Evolutionary conservation across 2,797 vertebrate species (phyloP), one percentile per base, ranked within the genome.

Genomic region (Percopsis omiscomaycus): DNA sequence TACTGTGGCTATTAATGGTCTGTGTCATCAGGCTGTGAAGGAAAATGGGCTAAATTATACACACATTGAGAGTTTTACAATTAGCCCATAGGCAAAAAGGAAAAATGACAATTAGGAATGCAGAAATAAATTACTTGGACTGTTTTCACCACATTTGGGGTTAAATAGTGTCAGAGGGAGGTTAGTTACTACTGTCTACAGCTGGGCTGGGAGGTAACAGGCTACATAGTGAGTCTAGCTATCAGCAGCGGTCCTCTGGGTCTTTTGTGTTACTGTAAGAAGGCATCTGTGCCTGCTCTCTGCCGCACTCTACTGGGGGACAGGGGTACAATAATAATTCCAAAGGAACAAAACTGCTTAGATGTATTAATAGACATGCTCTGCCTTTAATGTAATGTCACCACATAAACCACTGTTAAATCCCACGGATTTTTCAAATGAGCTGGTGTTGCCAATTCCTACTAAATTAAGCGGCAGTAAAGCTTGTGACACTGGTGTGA

Each of bases 281-380:
- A 55, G 56, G 3, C 11, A 28, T 42, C 5, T 15, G 3, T n/a
- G 57, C 56, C 37, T 49, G 46, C 61, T 60, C 52, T 74, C 81
- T 70, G 60, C 78, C 83, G 84, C 85, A 3, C 84, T 85, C 89
- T 88, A 67, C 42, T 79, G 88, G 86, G 15, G 44, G 66, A 72
- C 66, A 0, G 1, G 50, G 67, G 50, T 51, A 79, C 13, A 86
- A 71, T 80, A 82, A 54, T 14, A 47, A 63, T 58, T 48, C 29
- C 12, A 1, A 1, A 49, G 5, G 12, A 10, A 60, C 4, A 64
- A 10, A 47, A 46, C 53, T 42, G 37, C 37, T 5, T 42, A 55
- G 16, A 64, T 46, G 5, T 47, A 14, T 14, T 48, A 27, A 52
- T 52, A 52, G 27, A 6, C 50, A 52, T 16, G 50, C 50, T 27